phyloP scores from a whole-genome alignment of 2,113 vertebrate genomes.

The Panthera leo region DNA sequence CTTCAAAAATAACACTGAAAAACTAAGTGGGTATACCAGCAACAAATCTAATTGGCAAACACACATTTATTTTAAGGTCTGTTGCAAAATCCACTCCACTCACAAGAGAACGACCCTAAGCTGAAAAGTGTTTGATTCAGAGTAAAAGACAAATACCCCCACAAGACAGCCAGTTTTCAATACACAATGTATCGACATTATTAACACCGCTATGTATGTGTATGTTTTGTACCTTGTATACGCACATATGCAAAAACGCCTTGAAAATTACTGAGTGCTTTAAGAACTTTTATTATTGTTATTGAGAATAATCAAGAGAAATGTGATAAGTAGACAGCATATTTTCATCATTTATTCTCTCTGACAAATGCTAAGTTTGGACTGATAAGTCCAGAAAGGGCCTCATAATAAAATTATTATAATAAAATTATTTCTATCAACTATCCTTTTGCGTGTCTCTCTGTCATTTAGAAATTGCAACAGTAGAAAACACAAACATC shows the following conservation, averaged over 20 bases:
- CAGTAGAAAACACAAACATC: not conserved
- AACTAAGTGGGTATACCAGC: not conserved
- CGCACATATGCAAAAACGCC: not conserved
- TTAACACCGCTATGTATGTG: not conserved
- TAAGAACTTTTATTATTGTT: not conserved
- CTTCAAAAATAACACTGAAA: conserved; percentile 10
- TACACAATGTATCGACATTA: not conserved
- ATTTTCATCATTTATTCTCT: conserved; percentile 33
- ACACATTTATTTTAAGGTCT: not conserved
- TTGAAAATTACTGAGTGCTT: not conserved
- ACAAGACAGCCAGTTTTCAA: conserved; percentile 6
- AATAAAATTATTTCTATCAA: conserved; percentile 1
- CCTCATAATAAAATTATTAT: not conserved
- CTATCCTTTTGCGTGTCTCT: not conserved
- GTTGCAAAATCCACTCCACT: not conserved
- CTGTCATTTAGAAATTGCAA: not conserved
- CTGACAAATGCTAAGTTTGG: conserved; percentile 39
- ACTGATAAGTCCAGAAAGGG: not conserved
- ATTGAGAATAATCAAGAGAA: not conserved
- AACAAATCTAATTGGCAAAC: conserved; percentile 21
- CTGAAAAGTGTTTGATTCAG: conserved; percentile 18
- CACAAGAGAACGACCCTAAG: not conserved
- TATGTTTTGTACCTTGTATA: not conserved
- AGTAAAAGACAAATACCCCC: not conserved
- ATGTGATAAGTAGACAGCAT: not conserved